These are phyloP conservation scores for Acrobasis suavella DNA, from an alignment of 2,888 invertebrate species.

Conservation along the genomic window DNA sequence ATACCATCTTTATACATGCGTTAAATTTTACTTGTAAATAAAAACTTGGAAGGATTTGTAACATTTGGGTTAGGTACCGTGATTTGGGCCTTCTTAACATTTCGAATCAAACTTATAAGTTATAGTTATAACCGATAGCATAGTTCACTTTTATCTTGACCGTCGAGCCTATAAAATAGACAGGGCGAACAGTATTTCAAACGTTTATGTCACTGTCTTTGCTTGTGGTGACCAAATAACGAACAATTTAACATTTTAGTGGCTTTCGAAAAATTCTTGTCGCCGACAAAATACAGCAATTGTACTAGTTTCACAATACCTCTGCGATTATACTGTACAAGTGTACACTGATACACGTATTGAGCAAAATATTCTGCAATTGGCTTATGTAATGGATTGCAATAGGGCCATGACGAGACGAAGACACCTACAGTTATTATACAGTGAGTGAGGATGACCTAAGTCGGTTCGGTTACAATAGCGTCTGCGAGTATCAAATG, in stretches of 20 bases:
- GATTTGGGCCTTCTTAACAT: too few relatives aligned
- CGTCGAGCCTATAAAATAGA: not conserved
- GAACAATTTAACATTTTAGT: constrained; percentile 17
- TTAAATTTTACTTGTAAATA: too few relatives aligned
- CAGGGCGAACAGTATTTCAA: not conserved
- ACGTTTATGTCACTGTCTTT: not conserved
- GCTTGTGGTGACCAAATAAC: not conserved
- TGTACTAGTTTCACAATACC: constrained; percentile 56
- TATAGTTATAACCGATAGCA: not conserved
- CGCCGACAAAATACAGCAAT: constrained; percentile 42
- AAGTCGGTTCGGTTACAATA: not conserved
- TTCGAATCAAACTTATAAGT: too few relatives aligned
- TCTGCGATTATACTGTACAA: constrained; percentile 49
- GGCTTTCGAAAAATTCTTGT: constrained; percentile 25
- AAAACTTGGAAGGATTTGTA: too few relatives aligned
- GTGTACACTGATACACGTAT: constrained; percentile 50
- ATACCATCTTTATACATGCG: too few relatives aligned
- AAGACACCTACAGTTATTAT: constrained; percentile 20
- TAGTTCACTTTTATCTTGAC: not conserved
- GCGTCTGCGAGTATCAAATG: not conserved
- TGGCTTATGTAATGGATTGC: constrained; percentile 53
- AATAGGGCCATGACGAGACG: constrained; percentile 42
- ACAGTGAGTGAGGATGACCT: not conserved
- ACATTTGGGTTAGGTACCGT: too few relatives aligned
- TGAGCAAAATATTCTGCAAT: constrained; percentile 66